A percentile compares a stretch with the other conserved stretches of the same genome.
Evolutionary conservation across 2,797 vertebrate genomes (phyloP).

Genomic region (Decapterus maruadsi): DNA sequence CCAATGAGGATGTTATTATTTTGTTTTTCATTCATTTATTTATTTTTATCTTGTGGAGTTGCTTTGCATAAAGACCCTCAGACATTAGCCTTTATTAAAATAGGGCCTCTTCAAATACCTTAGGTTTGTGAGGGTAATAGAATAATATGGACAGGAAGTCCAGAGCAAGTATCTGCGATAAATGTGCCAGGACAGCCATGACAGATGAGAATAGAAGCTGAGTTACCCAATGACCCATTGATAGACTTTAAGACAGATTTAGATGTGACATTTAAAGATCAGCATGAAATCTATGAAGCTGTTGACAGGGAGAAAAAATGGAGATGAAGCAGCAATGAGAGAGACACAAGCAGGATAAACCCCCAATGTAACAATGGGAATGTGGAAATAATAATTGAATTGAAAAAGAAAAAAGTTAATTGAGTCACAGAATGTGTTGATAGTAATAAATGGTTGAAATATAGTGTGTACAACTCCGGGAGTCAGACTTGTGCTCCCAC

Average conservation of each 20-base stretch:
- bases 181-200: background rate
- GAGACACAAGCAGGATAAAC: background rate
- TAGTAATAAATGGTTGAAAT: background rate
- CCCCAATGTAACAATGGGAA: background rate
- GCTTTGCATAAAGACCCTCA: background rate
- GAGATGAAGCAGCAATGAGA: conserved; percentile 7
- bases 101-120: background rate
- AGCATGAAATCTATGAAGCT: background rate
- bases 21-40: background rate
- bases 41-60: background rate
- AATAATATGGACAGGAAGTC: background rate
- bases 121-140: background rate
- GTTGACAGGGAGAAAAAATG: background rate
- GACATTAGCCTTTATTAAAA: conserved; percentile 2
- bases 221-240: background rate
- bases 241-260: conserved; percentile 6
- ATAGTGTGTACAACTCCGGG: background rate
- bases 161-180: background rate
- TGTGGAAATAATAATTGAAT: background rate
- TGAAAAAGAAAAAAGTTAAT: background rate
- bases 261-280: conserved; percentile 18
- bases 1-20: background rate
- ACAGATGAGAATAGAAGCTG: conserved; percentile 7
- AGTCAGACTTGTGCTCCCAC: too few species aligned
- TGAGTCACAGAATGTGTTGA: background rate